Evolutionary conservation across 2,888 invertebrate genomes (phyloP).

Genomic region (Drosophila aldrichi): DNA sequence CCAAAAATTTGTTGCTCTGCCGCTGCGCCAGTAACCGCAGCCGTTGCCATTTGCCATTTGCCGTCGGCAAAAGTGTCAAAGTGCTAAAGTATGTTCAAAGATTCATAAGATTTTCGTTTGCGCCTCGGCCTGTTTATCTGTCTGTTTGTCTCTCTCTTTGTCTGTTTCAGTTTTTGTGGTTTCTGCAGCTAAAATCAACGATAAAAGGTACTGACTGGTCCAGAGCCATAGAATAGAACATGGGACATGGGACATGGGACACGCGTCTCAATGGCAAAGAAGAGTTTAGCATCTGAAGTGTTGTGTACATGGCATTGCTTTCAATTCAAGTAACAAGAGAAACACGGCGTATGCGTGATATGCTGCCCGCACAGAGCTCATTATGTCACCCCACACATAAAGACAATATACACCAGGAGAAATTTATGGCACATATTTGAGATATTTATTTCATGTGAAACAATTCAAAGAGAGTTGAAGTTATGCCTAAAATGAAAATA

Average conservation of each 20-base stretch:
- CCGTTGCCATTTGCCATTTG: slow-evolving; percentile 40
- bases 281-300: slow-evolving; percentile 45
- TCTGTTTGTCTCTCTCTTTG: slow-evolving; percentile 15
- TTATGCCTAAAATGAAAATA: neutral
- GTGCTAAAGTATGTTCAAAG: slow-evolving; percentile 84
- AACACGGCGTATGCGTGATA: slow-evolving; percentile 47
- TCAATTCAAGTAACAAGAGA: slow-evolving; percentile 39
- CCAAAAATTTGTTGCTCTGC: slow-evolving; percentile 55
- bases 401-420: slow-evolving; percentile 14
- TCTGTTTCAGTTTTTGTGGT: slow-evolving; percentile 38
- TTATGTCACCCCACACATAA: slow-evolving; percentile 22
- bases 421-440: neutral
- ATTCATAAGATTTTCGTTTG: slow-evolving; percentile 80
- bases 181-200: slow-evolving; percentile 62
- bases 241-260: slow-evolving; percentile 3
- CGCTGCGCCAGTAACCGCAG: neutral
- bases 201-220: slow-evolving; percentile 53
- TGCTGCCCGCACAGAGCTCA: slow-evolving; percentile 40
- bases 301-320: slow-evolving; percentile 50
- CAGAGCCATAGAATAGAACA: slow-evolving; percentile 12
- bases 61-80: slow-evolving; percentile 75
- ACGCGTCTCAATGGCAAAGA: slow-evolving; percentile 18
- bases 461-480: neutral
- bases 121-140: slow-evolving; percentile 8
- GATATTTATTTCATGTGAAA: neutral